These are phyloP conservation scores for Diceros bicornis DNA, from an alignment of 2,797 vertebrate genomes.

Conservation along the genomic window DNA sequence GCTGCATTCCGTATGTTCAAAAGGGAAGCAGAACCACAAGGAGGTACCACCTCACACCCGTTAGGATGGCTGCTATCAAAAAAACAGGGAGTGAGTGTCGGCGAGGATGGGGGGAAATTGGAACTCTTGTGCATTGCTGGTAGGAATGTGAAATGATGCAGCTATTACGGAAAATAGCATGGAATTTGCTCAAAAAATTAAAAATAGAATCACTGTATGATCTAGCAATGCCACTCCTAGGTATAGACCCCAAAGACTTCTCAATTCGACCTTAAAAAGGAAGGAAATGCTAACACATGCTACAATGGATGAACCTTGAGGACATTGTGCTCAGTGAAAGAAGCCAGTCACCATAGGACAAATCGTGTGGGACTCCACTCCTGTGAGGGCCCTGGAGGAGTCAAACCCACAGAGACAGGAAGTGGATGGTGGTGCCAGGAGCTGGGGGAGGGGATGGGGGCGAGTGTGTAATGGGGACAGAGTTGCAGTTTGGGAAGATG, in stretches of 20 bases:
- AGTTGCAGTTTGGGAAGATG: not conserved
- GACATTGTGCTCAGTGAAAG: fast-evolving
- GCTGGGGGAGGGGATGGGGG: too few species aligned
- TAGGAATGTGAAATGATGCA: not conserved
- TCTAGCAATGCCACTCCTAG: not conserved
- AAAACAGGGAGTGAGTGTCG: not conserved
- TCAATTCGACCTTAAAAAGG: not conserved
- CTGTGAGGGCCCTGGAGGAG: fast-evolving
- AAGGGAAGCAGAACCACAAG: fast-evolving
- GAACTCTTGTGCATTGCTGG: not conserved
- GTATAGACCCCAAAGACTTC: not conserved
- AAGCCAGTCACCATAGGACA: not conserved
- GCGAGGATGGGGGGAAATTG: too few species aligned
- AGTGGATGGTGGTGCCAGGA: too few species aligned
- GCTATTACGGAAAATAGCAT: not conserved
- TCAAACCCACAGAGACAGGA: not conserved
- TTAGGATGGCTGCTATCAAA: too few species aligned
- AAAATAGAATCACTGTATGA: fast-evolving
- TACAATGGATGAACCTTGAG: not conserved
- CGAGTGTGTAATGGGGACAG: too few species aligned
- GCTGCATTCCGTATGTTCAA: not conserved
- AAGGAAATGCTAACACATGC: not conserved
- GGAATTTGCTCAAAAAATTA: not conserved
- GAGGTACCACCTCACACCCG: not conserved
- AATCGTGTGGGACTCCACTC: fast-evolving